Percentiles rank a stretch among this genome's conserved stretches.
phyloP scores from a whole-genome alignment of 2,888 invertebrate species.

The Metalampra italica region DNA sequence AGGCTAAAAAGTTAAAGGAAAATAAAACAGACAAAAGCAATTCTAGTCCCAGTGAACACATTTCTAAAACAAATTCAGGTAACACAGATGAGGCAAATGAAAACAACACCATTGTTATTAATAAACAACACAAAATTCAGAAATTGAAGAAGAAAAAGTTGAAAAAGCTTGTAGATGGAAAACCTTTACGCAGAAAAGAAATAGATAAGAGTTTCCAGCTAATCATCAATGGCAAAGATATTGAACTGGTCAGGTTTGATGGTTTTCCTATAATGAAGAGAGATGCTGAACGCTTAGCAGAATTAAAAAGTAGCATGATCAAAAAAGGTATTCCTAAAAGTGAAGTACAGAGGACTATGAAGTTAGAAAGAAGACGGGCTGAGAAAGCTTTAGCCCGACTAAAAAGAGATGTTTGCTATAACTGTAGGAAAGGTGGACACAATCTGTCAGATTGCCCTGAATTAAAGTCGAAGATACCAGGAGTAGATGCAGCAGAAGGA shows the following conservation, averaged over 20 bases:
- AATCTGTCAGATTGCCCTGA: constrained; percentile 89
- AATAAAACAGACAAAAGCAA: constrained; percentile 5
- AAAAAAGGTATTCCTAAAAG: constrained; percentile 82
- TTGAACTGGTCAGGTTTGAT: constrained; percentile 81
- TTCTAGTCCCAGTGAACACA: neutral
- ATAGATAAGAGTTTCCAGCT: constrained; percentile 69
- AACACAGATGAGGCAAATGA: neutral
- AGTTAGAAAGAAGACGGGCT: constrained; percentile 83
- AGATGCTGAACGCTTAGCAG: constrained; percentile 81
- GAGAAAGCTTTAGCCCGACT: constrained; percentile 84
- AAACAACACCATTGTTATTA: neutral
- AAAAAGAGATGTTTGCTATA: constrained; percentile 86
- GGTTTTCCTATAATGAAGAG: constrained; percentile 85
- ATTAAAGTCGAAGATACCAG: constrained; percentile 72
- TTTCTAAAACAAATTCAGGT: neutral
- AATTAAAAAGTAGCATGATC: constrained; percentile 81
- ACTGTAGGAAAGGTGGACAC: constrained; percentile 88
- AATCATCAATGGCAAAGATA: constrained; percentile 80
- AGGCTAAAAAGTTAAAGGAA: constrained; percentile 6
- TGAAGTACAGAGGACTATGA: constrained; percentile 82
- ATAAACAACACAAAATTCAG: constrained; percentile 8
- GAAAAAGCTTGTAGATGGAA: constrained; percentile 38
- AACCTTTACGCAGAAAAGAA: constrained; percentile 64
- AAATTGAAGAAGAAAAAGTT: constrained; percentile 32
- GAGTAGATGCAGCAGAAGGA: constrained; percentile 75